phyloP scores from a whole-genome alignment of 1,140 invertebrate species.

The Ceratina japonica region DNA sequence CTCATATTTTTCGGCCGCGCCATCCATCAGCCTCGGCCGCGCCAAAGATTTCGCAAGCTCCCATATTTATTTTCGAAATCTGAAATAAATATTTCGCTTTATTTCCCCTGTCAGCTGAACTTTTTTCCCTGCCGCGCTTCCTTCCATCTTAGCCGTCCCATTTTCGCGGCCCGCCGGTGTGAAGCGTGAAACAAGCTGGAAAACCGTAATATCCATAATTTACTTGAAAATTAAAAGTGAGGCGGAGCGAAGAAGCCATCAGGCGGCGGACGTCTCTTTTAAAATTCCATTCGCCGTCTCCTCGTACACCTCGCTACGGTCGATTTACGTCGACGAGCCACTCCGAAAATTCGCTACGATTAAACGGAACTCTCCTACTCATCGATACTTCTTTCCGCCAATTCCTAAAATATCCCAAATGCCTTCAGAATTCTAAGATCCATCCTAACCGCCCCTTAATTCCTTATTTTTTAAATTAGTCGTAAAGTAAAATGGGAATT shows the following conservation, averaged over 20 bases:
- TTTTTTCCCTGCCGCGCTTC: no score
- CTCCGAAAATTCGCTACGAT: neutral
- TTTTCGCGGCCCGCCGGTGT: neutral
- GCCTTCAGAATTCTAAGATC: no score
- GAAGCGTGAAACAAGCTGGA: neutral
- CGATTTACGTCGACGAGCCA: neutral
- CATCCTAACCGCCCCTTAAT: no score
- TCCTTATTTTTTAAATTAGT: no score
- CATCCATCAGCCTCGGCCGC: no score
- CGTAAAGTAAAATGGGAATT: neutral
- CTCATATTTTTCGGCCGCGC: no score
- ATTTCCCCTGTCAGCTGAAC: no score
- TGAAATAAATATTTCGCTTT: no score
- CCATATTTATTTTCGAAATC: no score
- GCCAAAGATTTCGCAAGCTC: no score
- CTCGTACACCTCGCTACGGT: neutral
- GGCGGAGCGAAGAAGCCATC: neutral
- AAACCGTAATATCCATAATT: conserved; percentile 12
- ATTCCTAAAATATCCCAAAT: no score
- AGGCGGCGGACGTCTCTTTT: conserved; percentile 3
- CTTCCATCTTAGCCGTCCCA: no score
- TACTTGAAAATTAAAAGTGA: neutral
- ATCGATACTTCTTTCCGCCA: neutral
- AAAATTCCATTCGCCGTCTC: conserved; percentile 8
- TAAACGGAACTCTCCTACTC: neutral